Base-by-base conservation (phyloP, 2,888 invertebrate species). In the Colostygia pectinataria region DNA sequence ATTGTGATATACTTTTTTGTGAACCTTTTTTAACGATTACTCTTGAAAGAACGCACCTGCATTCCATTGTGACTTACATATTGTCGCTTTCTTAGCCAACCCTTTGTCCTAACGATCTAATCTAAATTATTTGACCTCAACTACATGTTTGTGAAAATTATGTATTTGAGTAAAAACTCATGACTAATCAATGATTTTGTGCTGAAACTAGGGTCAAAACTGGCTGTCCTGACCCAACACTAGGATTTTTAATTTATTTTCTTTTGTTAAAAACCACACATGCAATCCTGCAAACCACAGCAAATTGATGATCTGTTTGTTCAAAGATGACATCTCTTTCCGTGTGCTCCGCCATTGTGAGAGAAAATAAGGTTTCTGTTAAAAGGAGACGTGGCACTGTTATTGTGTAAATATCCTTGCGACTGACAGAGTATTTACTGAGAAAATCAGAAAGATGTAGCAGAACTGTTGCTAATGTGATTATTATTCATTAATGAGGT, bases 291-390 rank as follows among this genome's bases (percentile, higher is more conserved):
- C 37, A 24, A 41, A 44, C 37, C 32, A 24, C 25, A 25, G 38
- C 28, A 55, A 53, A 67, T 63, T 67, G 69, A 70, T 67, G 61
- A 66, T 57, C 54, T 54, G 59, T 66, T 63, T 65, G 54, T 59
- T 59, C 51, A 58, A 51, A 58, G 43, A 59, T 66, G 71, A 74
- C 72, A 60, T 68, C 66, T 77, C 57, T 64, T 68, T 66, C 60
- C 56, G 61, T 55, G 69, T 63, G 57, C 66, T 62, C 28, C 32
- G 46, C 68, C 66, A 82, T 81, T 83, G 75, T 83, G 66, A 68
- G 60, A 58, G 69, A 68, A 80, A 84, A 84, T 77, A 79, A 71
- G 71, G 74, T 82, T 81, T 80, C 77, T 78, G 71, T 68, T 73
- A 66, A 72, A 74, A 74, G 68, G 74, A 75, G 66, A 68, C 23